phyloP scores from a whole-genome alignment of 2,888 invertebrate genomes.

The Agriotes lineatus region DNA sequence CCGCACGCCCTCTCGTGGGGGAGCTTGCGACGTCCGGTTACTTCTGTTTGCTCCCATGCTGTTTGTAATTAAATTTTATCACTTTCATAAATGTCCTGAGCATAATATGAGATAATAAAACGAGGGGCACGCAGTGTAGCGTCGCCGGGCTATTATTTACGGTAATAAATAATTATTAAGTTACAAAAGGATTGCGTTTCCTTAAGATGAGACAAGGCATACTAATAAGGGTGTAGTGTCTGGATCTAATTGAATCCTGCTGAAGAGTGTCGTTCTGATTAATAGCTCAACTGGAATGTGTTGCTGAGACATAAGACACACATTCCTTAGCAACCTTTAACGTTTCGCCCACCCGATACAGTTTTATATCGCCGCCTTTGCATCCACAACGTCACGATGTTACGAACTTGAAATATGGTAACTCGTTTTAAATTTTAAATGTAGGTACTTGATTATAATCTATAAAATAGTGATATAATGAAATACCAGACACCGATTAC shows the following conservation, averaged over 20 bases:
- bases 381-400: too few relatives aligned
- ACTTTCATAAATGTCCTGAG: slow-evolving; percentile 37
- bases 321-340: too few relatives aligned
- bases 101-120: slow-evolving; percentile 34
- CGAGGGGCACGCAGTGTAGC: slow-evolving; percentile 9
- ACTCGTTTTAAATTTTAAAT: too few relatives aligned
- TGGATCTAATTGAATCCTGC: slow-evolving; percentile 10
- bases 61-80: slow-evolving; percentile 41
- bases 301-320: background rate
- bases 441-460: too few relatives aligned
- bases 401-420: too few relatives aligned
- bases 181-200: slow-evolving; percentile 9
- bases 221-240: slow-evolving; percentile 1
- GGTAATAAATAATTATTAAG: slow-evolving; percentile 23
- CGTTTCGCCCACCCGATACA: too few relatives aligned
- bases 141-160: slow-evolving; percentile 14
- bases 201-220: background rate
- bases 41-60: slow-evolving; percentile 33
- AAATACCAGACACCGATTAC: too few relatives aligned
- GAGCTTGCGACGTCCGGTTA: slow-evolving; percentile 37
- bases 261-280: slow-evolving; percentile 18
- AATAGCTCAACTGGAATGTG: slow-evolving; percentile 5
- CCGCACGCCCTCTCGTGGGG: slow-evolving; percentile 45
- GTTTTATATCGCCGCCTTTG: too few relatives aligned
- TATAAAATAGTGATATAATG: too few relatives aligned